These are phyloP conservation scores for Zaprionus lineosus DNA, from an alignment of 2,888 invertebrate genomes.

Conservation along the genomic window DNA sequence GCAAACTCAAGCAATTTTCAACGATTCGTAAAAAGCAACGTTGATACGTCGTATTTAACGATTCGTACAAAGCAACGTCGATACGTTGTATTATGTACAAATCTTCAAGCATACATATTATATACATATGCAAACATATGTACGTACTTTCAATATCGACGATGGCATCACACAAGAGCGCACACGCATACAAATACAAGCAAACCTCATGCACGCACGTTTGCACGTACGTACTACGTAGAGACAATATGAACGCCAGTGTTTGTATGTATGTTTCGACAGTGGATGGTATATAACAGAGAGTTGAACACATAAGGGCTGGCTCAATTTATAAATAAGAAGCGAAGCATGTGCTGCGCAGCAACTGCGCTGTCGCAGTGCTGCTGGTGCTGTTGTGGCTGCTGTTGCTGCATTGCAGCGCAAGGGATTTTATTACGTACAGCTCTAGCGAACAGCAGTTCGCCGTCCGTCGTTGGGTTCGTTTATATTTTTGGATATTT, in stretches of 20 bases:
- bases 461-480: slow-evolving; percentile 53
- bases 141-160: slow-evolving; percentile 72
- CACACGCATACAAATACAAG: slow-evolving; percentile 41
- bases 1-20: slow-evolving; percentile 68
- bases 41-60: slow-evolving; percentile 54
- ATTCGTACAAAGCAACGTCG: slow-evolving; percentile 54
- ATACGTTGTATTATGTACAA: slow-evolving; percentile 56
- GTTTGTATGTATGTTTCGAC: slow-evolving; percentile 51
- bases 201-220: slow-evolving; percentile 66
- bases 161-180: slow-evolving; percentile 71
- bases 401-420: slow-evolving; percentile 62
- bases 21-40: slow-evolving; percentile 44
- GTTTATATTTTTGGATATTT: slow-evolving; percentile 75
- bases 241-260: slow-evolving; percentile 47
- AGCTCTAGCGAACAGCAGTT: slow-evolving; percentile 31
- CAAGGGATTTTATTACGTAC: slow-evolving; percentile 76
- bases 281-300: slow-evolving; percentile 61
- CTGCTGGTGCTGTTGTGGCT: slow-evolving; percentile 28
- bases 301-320: slow-evolving; percentile 76
- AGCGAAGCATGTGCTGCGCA: slow-evolving; percentile 73
- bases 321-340: slow-evolving; percentile 77
- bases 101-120: slow-evolving; percentile 45
- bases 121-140: slow-evolving; percentile 36
- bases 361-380: slow-evolving; percentile 49
- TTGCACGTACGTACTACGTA: slow-evolving; percentile 56